These are phyloP conservation scores for Dromius quadrimaculatus DNA, from an alignment of 2,888 invertebrate genomes.

Conservation along the genomic window DNA sequence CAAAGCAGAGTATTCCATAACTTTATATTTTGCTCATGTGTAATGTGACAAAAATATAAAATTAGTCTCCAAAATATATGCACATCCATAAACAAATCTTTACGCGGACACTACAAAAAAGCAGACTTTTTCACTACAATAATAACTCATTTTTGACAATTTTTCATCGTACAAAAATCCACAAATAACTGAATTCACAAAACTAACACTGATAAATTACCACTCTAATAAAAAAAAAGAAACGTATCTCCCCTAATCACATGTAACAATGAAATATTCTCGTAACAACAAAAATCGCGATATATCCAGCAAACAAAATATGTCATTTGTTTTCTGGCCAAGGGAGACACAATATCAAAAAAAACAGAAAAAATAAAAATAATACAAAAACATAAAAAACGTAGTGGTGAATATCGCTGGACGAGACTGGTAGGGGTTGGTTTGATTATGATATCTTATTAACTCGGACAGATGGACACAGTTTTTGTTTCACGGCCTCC, in stretches of 20 bases:
- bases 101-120: slow-evolving; percentile 22
- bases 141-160: slow-evolving; percentile 42
- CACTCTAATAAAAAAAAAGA: slow-evolving; percentile 45
- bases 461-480: slow-evolving; percentile 59
- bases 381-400: slow-evolving; percentile 37
- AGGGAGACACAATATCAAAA: slow-evolving; percentile 27
- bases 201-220: slow-evolving; percentile 50
- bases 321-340: slow-evolving; percentile 36
- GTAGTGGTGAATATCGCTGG: slow-evolving; percentile 13
- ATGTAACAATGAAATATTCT: slow-evolving; percentile 49
- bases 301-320: slow-evolving; percentile 39
- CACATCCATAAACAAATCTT: slow-evolving; percentile 19
- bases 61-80: slow-evolving; percentile 20
- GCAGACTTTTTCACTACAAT: slow-evolving; percentile 17
- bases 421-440: neutral
- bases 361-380: slow-evolving; percentile 40
- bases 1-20: neutral
- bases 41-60: slow-evolving; percentile 38
- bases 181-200: slow-evolving; percentile 39
- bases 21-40: slow-evolving; percentile 3
- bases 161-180: slow-evolving; percentile 39
- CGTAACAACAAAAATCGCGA: slow-evolving; percentile 37
- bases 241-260: slow-evolving; percentile 46
- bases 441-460: slow-evolving; percentile 58
- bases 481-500: slow-evolving; percentile 64